These are phyloP conservation scores for Seriola aureovittata DNA, from an alignment of 2,113 vertebrate species.

Conservation along the genomic window DNA sequence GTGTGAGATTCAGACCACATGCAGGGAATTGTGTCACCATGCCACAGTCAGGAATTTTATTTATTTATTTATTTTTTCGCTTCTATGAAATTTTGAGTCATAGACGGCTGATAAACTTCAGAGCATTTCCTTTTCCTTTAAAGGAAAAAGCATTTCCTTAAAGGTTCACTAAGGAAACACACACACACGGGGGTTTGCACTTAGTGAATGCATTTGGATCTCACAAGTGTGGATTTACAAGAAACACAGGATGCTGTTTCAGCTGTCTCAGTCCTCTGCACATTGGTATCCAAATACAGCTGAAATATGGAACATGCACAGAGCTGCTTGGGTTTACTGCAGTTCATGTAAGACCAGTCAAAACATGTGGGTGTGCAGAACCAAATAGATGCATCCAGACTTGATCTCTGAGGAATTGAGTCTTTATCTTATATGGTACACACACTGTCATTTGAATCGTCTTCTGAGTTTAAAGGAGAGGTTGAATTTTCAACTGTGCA, in stretches of 20 bases:
- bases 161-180: neutral
- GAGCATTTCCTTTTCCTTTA: conserved; percentile 10
- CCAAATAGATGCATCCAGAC: neutral
- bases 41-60: neutral
- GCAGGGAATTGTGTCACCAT: neutral
- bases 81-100: neutral
- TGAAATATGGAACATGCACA: conserved; percentile 13
- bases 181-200: neutral
- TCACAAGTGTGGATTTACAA: conserved; percentile 2
- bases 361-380: neutral
- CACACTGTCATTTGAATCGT: neutral
- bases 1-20: neutral
- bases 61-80: neutral
- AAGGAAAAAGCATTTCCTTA: conserved; percentile 6
- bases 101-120: neutral
- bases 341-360: neutral
- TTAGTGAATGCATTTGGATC: neutral
- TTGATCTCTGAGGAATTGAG: neutral
- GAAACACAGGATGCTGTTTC: conserved; percentile 41
- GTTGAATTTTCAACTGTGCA: neutral
- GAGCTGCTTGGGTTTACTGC: neutral
- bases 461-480: neutral
- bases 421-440: neutral
- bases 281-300: neutral
- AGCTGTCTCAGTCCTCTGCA: neutral